Base-by-base conservation (phyloP, 1,140 invertebrate genomes). In the Branchinecta lindahli region DNA sequence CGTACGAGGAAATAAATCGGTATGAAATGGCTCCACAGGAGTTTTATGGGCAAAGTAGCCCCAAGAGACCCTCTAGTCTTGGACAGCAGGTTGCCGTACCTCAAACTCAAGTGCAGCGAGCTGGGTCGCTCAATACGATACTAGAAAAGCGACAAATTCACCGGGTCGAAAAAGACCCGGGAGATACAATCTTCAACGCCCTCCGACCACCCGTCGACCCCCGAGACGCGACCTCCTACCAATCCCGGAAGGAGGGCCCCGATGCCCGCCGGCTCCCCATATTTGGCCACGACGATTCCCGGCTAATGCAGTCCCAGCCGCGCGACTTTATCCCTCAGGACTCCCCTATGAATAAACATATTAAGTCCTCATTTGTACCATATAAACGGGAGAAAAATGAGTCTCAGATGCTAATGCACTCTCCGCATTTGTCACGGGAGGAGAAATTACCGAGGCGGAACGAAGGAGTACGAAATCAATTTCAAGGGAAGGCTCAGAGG, bases 1-100 rank as follows among this genome's bases (percentile, higher is more conserved):
- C 66, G 46, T 72, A 72, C 44, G 71, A 72, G 45, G 71, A 72
- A 67, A 72, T 72, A 33, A 66, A 68, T 8, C 71, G 52, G 12
- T 61, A 61, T 61, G 52, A 61, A 61, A 61, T 61, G 52, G 12
- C 52, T 15, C 52, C 52, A 61, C 52, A 61, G 12, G 52, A 61
- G 52, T 15, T 12, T 15, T 61, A 61, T 61, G 18, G 12, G 12
- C 52, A 61, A 20, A 61, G 18, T 20, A 61, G 52, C 18, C 52
- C 52, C 12, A 61, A 61, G 52, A 61, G 52, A 61, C 52, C 52
- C 52, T 61, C 52, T 61, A 61, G 52, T 61, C 52, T 61, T 61
- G 52, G 52, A 12, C 52, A 61, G 52, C 52, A 61, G 18, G 18
- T 61, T 61, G 52, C 52, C 52, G 52, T 61, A 2, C 52, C 52